phyloP scores from a whole-genome alignment of 1,140 invertebrate genomes.

The Chironomus striatipennis region DNA sequence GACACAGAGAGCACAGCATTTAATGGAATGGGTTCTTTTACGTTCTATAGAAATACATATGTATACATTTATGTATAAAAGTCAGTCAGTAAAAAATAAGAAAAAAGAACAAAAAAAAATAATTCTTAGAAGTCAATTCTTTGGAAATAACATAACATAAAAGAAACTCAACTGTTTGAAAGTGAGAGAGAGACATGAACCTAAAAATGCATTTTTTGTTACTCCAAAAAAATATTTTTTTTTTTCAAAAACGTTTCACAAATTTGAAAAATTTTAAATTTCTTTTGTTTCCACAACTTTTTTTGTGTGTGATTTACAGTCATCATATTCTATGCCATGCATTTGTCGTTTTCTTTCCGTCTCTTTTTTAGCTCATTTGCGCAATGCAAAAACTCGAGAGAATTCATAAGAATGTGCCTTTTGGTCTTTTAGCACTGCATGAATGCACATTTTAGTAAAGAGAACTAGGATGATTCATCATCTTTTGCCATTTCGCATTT shows the following conservation, averaged over 20 bases:
- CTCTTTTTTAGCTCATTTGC: not conserved
- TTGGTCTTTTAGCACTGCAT: not conserved
- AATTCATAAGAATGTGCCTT: not conserved
- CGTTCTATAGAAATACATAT: constrained; percentile 3
- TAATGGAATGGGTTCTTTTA: not conserved
- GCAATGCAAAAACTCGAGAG: not conserved
- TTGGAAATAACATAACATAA: constrained; percentile 15
- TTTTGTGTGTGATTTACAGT: constrained; percentile 1
- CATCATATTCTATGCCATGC: constrained; percentile 3
- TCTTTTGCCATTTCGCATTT: too few species aligned
- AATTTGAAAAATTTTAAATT: not conserved
- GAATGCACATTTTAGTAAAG: too few species aligned
- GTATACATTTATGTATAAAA: constrained; percentile 9
- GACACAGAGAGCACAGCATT: not conserved
- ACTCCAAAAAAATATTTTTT: not conserved
- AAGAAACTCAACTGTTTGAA: constrained; percentile 16
- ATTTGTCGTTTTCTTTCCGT: not conserved
- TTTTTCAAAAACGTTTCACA: not conserved
- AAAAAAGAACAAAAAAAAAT: not conserved
- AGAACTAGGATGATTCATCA: too few species aligned
- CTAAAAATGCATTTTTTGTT: not conserved
- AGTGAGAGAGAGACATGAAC: not conserved
- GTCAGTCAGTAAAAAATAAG: not conserved
- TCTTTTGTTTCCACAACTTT: not conserved
- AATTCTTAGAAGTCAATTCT: constrained; percentile 23